These are phyloP conservation scores for Selene dorsalis DNA, from an alignment of 2,797 vertebrate species.

Conservation along the genomic window DNA sequence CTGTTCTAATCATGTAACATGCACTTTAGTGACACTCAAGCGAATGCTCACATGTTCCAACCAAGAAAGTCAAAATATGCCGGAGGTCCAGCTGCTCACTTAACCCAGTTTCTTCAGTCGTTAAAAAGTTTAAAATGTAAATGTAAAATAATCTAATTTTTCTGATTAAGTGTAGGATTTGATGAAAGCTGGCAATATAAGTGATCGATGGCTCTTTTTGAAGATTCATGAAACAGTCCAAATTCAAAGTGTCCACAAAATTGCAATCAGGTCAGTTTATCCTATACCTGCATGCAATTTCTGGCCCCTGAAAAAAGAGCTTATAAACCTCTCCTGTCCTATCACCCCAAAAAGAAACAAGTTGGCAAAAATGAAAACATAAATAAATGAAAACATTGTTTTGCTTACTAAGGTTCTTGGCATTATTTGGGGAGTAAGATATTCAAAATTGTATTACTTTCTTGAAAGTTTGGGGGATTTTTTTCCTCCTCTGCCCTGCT, in stretches of 20 bases:
- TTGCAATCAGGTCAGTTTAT: neutral
- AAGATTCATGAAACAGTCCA: neutral
- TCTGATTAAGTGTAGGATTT: neutral
- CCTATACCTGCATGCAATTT: neutral
- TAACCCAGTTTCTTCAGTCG: neutral
- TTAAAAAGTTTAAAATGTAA: neutral
- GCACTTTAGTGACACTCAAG: slow-evolving; percentile 15
- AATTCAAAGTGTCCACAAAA: slow-evolving; percentile 15
- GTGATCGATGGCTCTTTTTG: neutral
- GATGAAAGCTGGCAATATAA: neutral
- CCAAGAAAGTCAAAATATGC: neutral
- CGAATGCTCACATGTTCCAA: slow-evolving; percentile 18
- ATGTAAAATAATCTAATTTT: neutral
- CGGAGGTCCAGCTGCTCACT: neutral
- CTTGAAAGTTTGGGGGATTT: neutral
- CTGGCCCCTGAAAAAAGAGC: neutral
- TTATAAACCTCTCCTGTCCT: neutral
- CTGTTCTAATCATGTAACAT: slow-evolving; percentile 43
- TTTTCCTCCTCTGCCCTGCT: neutral
- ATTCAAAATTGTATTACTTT: slow-evolving; percentile 9
- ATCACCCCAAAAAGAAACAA: slow-evolving; percentile 21
- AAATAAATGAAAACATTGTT: slow-evolving; percentile 26
- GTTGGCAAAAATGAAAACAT: slow-evolving; percentile 10
- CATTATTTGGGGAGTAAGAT: slow-evolving; percentile 22
- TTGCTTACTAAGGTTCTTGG: neutral